These are phyloP conservation scores for Aramus guarauna DNA, from an alignment of 2,113 vertebrate species.

Conservation along the genomic window DNA sequence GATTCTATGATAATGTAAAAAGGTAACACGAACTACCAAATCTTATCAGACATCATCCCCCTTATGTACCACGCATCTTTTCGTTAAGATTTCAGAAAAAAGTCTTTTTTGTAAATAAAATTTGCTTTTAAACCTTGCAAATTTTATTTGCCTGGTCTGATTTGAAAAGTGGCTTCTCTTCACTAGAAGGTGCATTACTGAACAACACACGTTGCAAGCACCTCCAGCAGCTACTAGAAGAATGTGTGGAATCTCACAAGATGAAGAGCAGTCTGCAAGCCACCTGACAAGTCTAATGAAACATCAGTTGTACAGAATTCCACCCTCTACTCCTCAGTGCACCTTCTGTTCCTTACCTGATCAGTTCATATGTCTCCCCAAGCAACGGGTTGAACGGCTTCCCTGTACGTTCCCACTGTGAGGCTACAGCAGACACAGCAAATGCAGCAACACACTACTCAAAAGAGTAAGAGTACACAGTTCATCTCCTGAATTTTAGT, in stretches of 20 bases:
- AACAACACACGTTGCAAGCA: accelerated
- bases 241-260: background rate
- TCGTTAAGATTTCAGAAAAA: background rate
- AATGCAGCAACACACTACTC: constrained; percentile 92
- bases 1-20: background rate
- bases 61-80: background rate
- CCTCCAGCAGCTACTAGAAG: background rate
- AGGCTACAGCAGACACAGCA: constrained; percentile 96
- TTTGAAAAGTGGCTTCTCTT: background rate
- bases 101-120: background rate
- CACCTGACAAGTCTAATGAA: background rate
- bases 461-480: background rate
- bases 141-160: background rate
- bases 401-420: constrained; percentile 96
- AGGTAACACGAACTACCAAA: background rate
- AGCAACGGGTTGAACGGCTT: constrained; percentile 97
- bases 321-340: background rate
- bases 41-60: background rate
- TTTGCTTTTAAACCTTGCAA: background rate
- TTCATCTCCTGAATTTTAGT: background rate
- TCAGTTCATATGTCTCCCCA: constrained; percentile 93
- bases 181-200: background rate
- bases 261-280: background rate
- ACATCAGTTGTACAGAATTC: background rate
- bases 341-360: constrained; percentile 77